A percentile compares a stretch with the other conserved stretches of the same genome.
Evolutionary conservation across 2,797 vertebrate genomes (phyloP).

Genomic region (Anguilla pacifica): DNA sequence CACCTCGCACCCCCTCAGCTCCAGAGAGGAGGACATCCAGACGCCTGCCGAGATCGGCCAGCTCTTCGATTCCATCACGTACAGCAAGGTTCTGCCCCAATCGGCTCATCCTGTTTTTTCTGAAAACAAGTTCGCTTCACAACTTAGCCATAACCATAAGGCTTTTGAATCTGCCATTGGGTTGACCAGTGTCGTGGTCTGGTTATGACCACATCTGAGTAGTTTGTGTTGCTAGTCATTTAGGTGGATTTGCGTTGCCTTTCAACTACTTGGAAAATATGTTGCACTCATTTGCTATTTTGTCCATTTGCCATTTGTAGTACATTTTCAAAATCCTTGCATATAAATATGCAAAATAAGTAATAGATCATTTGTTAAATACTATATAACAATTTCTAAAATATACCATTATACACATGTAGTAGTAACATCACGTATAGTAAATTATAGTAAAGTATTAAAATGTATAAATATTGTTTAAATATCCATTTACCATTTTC

Average conservation of each 20-base stretch:
- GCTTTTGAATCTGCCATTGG: not conserved
- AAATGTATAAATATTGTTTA: not conserved
- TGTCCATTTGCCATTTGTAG: not conserved
- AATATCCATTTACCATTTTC: not conserved
- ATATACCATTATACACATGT: not conserved
- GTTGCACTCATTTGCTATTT: no score
- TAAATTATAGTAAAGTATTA: not conserved
- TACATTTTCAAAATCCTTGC: not conserved
- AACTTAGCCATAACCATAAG: not conserved
- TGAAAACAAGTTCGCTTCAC: not conserved
- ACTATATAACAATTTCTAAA: not conserved
- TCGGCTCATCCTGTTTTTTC: not conserved
- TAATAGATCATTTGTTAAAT: not conserved
- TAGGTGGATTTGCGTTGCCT: not conserved
- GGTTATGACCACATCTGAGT: not conserved
- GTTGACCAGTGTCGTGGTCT: not conserved
- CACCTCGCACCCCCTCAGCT: conserved; percentile 68
- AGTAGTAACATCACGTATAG: no score
- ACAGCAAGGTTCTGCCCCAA: conserved; percentile 66
- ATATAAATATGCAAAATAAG: not conserved
- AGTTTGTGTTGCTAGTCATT: not conserved
- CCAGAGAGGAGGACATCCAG: conserved; percentile 43
- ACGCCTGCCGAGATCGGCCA: conserved; percentile 43
- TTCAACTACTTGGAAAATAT: not conserved
- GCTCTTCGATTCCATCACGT: conserved; percentile 68